These are phyloP conservation scores for Hyphantria cunea DNA, from an alignment of 1,140 invertebrate species.

Conservation along the genomic window DNA sequence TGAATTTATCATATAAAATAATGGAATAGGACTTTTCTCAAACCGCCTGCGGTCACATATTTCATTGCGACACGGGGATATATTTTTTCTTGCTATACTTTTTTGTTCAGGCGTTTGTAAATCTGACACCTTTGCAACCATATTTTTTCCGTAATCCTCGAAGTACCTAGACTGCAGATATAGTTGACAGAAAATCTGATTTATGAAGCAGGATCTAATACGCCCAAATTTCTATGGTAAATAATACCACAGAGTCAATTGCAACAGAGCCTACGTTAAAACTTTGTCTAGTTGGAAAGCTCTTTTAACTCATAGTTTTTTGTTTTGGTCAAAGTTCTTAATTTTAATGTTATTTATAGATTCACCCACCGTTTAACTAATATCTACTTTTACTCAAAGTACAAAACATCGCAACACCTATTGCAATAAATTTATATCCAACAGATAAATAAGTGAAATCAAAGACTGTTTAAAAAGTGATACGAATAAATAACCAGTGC, in stretches of 20 bases:
- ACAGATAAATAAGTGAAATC: slow-evolving; percentile 22
- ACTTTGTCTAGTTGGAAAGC: no score
- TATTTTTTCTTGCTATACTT: slow-evolving; percentile 35
- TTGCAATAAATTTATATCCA: slow-evolving; percentile 10
- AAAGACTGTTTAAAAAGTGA: slow-evolving; percentile 20
- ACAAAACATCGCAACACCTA: slow-evolving; percentile 28
- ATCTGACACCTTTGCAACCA: slow-evolving; percentile 34
- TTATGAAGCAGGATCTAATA: slow-evolving; percentile 5
- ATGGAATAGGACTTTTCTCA: slow-evolving; percentile 24
- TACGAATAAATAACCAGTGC: slow-evolving; percentile 26
- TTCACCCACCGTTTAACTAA: no score
- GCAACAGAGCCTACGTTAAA: no score
- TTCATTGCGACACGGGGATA: slow-evolving; percentile 35
- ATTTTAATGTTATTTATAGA: no score
- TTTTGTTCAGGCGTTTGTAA: slow-evolving; percentile 36
- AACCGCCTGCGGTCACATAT: slow-evolving; percentile 37
- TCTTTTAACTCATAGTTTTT: no score
- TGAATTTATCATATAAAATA: slow-evolving; percentile 19
- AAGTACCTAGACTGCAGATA: slow-evolving; percentile 3
- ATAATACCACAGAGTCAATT: neutral
- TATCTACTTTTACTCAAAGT: no score
- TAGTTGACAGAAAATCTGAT: slow-evolving; percentile 16
- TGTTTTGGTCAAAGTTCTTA: no score
- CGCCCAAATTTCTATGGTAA: neutral
- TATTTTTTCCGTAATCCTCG: slow-evolving; percentile 25